Percentiles rank a stretch among this genome's conserved stretches.
Evolutionary conservation across 2,797 vertebrate species (phyloP).

Genomic region (Aotus griseimembra): DNA sequence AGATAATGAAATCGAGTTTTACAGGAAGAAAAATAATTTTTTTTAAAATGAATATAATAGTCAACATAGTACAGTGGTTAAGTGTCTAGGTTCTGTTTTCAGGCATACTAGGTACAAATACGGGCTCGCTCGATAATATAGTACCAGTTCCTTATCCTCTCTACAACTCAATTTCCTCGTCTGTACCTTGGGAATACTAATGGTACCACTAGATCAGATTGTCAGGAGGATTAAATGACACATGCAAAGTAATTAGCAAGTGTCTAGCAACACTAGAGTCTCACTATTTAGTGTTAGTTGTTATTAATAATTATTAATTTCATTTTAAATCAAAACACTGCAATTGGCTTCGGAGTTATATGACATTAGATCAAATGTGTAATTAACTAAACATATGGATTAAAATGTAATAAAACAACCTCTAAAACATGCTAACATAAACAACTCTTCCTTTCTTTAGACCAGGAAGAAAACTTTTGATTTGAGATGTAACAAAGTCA

Average conservation of each 20-base stretch:
- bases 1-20: constrained; percentile 56
- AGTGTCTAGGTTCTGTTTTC: not conserved
- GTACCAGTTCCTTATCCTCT: not conserved
- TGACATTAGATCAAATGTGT: not conserved
- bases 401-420: not conserved
- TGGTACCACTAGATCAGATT: not conserved
- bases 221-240: not conserved
- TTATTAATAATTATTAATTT: not conserved
- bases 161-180: not conserved
- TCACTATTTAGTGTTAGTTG: not conserved
- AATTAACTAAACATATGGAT: not conserved
- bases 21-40: constrained; percentile 36
- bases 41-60: not conserved
- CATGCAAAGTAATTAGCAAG: not conserved
- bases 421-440: not conserved
- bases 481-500: not conserved
- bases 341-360: constrained; percentile 13
- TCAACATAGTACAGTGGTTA: constrained; percentile 7
- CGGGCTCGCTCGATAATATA: fast-evolving
- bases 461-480: not conserved
- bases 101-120: not conserved
- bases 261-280: not conserved
- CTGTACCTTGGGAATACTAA: not conserved
- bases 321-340: not conserved
- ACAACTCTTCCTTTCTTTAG: not conserved